Base-by-base conservation (phyloP, 2,797 vertebrate species). In the Hybognathus amarus region DNA sequence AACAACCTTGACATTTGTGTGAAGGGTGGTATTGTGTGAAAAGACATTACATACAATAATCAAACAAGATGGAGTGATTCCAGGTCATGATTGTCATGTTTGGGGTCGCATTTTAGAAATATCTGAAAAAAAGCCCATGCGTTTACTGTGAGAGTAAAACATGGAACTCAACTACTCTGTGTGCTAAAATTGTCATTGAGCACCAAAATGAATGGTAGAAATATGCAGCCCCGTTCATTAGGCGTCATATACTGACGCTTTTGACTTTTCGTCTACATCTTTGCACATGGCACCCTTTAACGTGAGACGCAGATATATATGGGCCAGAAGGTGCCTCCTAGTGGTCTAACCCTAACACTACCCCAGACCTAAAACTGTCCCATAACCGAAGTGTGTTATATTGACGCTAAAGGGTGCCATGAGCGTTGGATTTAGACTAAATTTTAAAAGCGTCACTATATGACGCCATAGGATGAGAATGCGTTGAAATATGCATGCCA, bases 51-150 rank as follows among this genome's bases (percentile, higher is more conserved):
- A 59, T 74, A 20, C 71, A 74, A 24, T 63, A 10, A 45, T 45
- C 36, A 42, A 45, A 77, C n/a, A 77, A 63, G 24, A 45, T 24
- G 24, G 24, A 63, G 63, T 17, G 13, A 64, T 81, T 73, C 40
- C 42, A 73, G 68, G 56, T 64, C 68, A 71, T 71, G 79, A 80
- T 2, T 24, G 52, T 22, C 24, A 70, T 70, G 67, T 61, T 61
- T 45, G 15, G 20, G 2, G 17, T 80, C 24, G 18, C 36, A 45
- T 80, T 80, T 69, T 69, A 56, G 50, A 70, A 81, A 63, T 47
- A 73, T 50, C 56, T 36, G 27, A 22, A 63, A 63, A 1, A 63
- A 63, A 1, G 2, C 17, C n/a, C n/a, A 24, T 68, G 13, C n/a
- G 8, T 27, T 40, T 68, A 13, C 47, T 27, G 63, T 68, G 30